phyloP scores from a whole-genome alignment of 2,113 vertebrate genomes.

The Sander lucioperca region DNA sequence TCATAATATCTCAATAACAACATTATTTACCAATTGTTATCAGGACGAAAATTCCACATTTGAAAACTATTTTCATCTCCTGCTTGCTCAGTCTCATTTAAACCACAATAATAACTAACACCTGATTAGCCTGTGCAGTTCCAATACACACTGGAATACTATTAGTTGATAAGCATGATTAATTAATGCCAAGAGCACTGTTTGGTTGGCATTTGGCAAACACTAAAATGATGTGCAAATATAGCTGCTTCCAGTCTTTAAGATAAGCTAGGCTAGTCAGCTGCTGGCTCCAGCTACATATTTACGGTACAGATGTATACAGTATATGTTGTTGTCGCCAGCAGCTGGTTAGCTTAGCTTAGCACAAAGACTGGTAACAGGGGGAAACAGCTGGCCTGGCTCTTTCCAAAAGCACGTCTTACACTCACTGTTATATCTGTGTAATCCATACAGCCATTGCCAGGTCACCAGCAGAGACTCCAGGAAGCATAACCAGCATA shows the following conservation, averaged over 20 bases:
- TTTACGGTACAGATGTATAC: not conserved
- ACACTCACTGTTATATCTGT: not conserved
- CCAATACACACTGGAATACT: conserved; percentile 9
- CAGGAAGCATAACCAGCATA: not conserved
- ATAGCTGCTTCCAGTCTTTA: not conserved
- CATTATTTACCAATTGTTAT: not conserved
- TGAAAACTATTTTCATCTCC: not conserved
- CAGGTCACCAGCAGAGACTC: not conserved
- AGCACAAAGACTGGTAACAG: not conserved
- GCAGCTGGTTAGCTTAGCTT: not conserved
- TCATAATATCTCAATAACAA: not conserved
- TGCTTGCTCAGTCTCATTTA: not conserved
- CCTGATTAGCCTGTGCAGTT: conserved; percentile 3
- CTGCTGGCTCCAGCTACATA: not conserved
- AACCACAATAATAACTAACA: not conserved
- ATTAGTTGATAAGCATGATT: not conserved
- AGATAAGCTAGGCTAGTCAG: not conserved
- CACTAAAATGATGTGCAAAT: conserved; percentile 15
- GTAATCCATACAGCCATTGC: not conserved
- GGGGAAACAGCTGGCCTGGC: not conserved
- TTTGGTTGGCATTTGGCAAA: conserved; percentile 9
- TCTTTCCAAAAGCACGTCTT: not conserved
- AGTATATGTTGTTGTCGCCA: not conserved
- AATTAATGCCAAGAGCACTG: conserved; percentile 9
- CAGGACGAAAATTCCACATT: not conserved